Evolutionary conservation across 53 echinoderm and acorn worm species (phyloP).

Genomic region (Crossaster papposus): DNA sequence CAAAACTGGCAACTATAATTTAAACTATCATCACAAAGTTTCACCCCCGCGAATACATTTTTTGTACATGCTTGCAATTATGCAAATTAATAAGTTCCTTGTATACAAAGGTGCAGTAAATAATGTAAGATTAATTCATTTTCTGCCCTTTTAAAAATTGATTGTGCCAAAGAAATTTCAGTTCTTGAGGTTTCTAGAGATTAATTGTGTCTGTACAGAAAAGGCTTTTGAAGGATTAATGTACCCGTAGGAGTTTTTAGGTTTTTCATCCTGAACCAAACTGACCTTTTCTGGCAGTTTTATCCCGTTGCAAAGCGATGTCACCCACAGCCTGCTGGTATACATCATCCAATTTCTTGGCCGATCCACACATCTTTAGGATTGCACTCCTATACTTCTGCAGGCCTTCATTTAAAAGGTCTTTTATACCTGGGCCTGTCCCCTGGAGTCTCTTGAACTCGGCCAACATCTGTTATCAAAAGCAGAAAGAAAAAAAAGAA

Average conservation of each 20-base stretch:
- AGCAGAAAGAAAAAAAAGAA: not conserved
- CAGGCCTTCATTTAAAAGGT: slow-evolving; percentile 43
- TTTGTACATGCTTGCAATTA: not conserved
- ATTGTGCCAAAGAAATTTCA: not conserved
- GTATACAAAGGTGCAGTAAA: not conserved
- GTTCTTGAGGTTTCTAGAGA: not conserved
- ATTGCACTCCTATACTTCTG: slow-evolving; percentile 52
- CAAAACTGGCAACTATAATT: not conserved
- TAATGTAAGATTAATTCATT: not conserved
- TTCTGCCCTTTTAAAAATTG: not conserved
- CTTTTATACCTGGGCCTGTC: slow-evolving; percentile 22
- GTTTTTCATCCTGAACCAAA: slow-evolving; percentile 19
- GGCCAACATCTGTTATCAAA: slow-evolving; percentile 38
- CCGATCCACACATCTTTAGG: slow-evolving; percentile 24
- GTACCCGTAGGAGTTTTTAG: not conserved
- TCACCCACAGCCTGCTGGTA: slow-evolving; percentile 41
- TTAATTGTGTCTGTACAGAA: not conserved
- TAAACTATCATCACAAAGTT: not conserved
- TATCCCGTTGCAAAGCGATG: slow-evolving; percentile 44
- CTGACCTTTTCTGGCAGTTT: slow-evolving; percentile 40
- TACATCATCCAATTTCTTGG: slow-evolving; percentile 50
- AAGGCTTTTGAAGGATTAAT: not conserved
- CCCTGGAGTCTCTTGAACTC: slow-evolving; percentile 59
- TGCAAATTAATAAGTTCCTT: not conserved
- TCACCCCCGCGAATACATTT: not conserved